These are phyloP conservation scores for Morelia viridis DNA, from an alignment of 2,797 vertebrate species.

Conservation along the genomic window DNA sequence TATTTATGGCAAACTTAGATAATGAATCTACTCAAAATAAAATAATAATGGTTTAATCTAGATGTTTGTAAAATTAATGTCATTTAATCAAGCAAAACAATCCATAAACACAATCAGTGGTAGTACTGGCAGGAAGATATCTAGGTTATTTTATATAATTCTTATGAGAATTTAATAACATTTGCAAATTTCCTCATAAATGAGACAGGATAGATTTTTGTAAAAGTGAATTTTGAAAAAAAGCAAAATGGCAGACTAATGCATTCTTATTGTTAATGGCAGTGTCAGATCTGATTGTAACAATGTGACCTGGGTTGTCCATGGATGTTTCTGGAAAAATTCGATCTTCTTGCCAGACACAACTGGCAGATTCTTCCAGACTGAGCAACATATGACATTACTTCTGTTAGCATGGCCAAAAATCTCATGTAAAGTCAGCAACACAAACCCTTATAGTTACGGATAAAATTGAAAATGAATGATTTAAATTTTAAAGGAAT, in stretches of 20 bases:
- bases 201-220: neutral
- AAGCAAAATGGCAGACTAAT: neutral
- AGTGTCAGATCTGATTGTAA: neutral
- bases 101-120: slow-evolving; percentile 35
- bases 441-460: neutral
- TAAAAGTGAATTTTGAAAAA: neutral
- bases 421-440: slow-evolving; percentile 40
- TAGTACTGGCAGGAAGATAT: neutral
- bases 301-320: neutral
- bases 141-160: neutral
- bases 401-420: slow-evolving; percentile 42
- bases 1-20: slow-evolving; percentile 27
- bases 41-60: slow-evolving; percentile 69
- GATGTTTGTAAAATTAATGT: slow-evolving; percentile 80
- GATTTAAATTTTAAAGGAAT: slow-evolving; percentile 42
- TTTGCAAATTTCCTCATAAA: neutral
- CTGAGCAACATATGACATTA: slow-evolving; percentile 21
- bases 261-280: neutral
- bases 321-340: neutral
- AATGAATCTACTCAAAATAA: slow-evolving; percentile 59
- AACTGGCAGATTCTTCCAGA: neutral
- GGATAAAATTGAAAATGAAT: slow-evolving; percentile 34
- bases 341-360: neutral
- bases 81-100: slow-evolving; percentile 76
- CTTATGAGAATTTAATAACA: neutral